phyloP scores from a whole-genome alignment of 2,113 vertebrate species.

The Scophthalmus maximus region DNA sequence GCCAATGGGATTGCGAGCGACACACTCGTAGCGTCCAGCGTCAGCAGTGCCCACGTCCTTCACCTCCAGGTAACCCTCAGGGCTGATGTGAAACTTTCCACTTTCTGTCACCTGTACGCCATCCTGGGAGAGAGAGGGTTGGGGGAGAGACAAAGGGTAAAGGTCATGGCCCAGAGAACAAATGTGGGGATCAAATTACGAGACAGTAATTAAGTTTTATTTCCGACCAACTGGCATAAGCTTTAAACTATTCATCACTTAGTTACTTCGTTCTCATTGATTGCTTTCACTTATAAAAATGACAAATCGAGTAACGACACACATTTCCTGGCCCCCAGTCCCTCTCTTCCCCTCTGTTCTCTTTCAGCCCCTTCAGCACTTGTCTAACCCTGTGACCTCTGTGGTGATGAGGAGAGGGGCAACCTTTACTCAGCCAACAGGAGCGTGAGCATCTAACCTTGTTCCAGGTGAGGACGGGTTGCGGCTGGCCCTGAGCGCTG shows the following conservation, averaged over 20 bases:
- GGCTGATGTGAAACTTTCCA: conserved; percentile 94
- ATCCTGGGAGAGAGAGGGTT: conserved; percentile 82
- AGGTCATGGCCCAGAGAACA: conserved; percentile 1
- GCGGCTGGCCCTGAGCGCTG: conserved; percentile 93
- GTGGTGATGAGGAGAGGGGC: not conserved
- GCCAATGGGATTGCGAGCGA: conserved; percentile 94
- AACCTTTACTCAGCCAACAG: conserved; percentile 2
- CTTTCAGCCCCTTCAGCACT: not conserved
- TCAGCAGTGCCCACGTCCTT: conserved; percentile 92
- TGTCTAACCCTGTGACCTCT: conserved; percentile 8
- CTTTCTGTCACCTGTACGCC: conserved; percentile 98
- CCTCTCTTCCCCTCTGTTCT: not conserved
- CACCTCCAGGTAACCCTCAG: conserved; percentile 92
- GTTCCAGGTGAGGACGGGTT: conserved; percentile 96
- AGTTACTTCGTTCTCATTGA: not conserved
- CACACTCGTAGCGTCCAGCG: conserved; percentile 92
- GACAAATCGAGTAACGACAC: not conserved
- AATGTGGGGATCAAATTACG: not conserved
- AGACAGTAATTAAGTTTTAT: not conserved
- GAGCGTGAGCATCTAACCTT: conserved; percentile 85
- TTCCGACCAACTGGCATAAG: not conserved
- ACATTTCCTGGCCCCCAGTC: not conserved
- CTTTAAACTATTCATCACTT: not conserved
- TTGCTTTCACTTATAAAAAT: not conserved
- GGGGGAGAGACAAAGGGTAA: not conserved